phyloP scores from a whole-genome alignment of 2,113 vertebrate genomes.

The Mus spicilegus region DNA sequence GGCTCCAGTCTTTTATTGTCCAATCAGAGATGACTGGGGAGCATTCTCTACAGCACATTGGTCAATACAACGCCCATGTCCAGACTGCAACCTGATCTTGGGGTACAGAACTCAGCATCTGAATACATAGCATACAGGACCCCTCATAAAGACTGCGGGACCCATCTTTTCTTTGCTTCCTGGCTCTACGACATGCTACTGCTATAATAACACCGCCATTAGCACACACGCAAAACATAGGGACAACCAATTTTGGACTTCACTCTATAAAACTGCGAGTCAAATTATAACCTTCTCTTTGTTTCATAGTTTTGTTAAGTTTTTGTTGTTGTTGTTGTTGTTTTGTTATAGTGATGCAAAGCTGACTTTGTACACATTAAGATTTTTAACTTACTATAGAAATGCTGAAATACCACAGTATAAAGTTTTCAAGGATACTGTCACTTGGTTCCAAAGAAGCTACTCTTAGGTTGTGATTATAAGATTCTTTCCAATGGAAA shows the following conservation, averaged over 20 bases:
- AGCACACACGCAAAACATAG: not conserved
- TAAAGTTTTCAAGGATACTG: not conserved
- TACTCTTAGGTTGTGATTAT: not conserved
- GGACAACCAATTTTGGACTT: not conserved
- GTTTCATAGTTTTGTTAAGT: not conserved
- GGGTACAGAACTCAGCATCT: too few relatives aligned
- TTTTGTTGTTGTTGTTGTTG: too few relatives aligned
- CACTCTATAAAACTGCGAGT: not conserved
- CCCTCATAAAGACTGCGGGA: not conserved
- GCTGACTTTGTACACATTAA: not conserved
- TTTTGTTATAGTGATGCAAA: not conserved
- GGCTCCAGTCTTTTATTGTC: too few relatives aligned
- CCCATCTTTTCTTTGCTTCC: not conserved
- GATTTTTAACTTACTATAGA: slow-evolving; percentile 13
- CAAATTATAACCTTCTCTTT: not conserved
- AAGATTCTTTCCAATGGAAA: not conserved
- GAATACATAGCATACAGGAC: too few relatives aligned
- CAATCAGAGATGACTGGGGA: too few relatives aligned
- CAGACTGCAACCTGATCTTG: too few relatives aligned
- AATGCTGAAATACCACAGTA: not conserved
- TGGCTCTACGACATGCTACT: not conserved
- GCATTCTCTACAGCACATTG: too few relatives aligned
- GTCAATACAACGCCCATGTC: too few relatives aligned
- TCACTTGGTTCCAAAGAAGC: not conserved
- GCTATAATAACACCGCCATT: not conserved